phyloP scores from a whole-genome alignment of 2,113 vertebrate species.

The Rostratula benghalensis region DNA sequence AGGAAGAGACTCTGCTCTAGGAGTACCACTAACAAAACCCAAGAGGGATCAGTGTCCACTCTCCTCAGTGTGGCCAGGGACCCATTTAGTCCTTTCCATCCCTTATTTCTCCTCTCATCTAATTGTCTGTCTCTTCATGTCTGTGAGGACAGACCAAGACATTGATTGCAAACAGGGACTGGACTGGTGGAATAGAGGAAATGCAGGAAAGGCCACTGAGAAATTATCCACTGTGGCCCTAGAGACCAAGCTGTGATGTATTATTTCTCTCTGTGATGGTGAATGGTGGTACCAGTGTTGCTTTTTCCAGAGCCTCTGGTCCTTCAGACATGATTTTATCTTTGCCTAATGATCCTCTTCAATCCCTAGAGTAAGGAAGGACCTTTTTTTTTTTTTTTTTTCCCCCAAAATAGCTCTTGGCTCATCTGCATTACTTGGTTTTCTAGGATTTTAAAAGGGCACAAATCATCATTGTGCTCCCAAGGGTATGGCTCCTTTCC shows the following conservation, averaged over 20 bases:
- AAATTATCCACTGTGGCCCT: neutral
- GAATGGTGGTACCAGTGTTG: neutral
- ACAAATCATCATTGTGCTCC: neutral
- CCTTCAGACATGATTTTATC: neutral
- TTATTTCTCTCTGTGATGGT: neutral
- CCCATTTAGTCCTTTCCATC: neutral
- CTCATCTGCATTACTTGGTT: neutral
- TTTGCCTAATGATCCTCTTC: neutral
- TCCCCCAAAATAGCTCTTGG: neutral
- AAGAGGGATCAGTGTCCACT: neutral
- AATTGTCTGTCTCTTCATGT: neutral
- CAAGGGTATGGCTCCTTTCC: neutral
- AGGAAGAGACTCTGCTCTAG: neutral
- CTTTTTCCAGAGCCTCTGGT: neutral
- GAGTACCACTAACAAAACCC: neutral
- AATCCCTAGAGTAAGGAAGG: neutral
- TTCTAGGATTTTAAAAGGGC: conserved; percentile 4
- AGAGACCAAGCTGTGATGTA: neutral
- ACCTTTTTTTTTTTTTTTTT: no score
- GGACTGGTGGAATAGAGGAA: neutral
- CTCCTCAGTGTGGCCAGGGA: neutral
- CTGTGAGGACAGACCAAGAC: neutral
- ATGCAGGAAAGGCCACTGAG: neutral
- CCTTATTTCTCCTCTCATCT: neutral
- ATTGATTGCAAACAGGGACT: neutral